Conservation (phyloP, 2,113 vertebrate species). For the Elanoides forficatus region DNA sequence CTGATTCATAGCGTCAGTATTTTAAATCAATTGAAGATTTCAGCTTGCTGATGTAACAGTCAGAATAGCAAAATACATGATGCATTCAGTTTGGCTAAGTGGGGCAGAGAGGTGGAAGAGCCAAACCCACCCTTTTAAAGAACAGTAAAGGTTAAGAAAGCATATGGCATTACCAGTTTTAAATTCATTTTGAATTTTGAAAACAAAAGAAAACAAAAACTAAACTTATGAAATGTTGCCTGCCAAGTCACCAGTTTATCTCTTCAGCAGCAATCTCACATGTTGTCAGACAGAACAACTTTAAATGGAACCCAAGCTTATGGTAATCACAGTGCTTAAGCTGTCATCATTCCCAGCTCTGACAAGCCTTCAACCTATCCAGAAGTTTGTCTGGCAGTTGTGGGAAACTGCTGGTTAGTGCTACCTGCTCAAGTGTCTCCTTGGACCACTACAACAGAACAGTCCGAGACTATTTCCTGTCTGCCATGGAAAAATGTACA, state of each 20-base stretch:
- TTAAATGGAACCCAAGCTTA: neutral
- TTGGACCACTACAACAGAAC: neutral
- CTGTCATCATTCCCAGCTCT: neutral
- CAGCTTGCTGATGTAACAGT: neutral
- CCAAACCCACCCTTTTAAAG: neutral
- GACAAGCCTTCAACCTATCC: neutral
- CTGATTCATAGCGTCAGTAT: neutral
- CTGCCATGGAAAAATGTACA: accelerated
- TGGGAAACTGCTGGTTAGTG: neutral
- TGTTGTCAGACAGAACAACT: neutral
- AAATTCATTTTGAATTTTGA: neutral
- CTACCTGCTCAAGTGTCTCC: neutral
- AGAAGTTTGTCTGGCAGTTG: neutral
- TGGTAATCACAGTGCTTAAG: neutral
- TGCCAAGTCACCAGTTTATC: neutral
- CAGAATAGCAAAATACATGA: neutral
- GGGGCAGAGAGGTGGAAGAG: neutral
- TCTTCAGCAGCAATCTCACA: neutral
- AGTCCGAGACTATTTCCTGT: neutral
- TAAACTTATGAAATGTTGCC: neutral
- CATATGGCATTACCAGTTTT: neutral
- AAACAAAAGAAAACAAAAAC: neutral
- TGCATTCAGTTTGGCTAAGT: neutral
- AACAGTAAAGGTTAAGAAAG: neutral
- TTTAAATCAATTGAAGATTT: neutral